Conservation (phyloP, 2,888 invertebrate species). For the Serripes groenlandicus region DNA sequence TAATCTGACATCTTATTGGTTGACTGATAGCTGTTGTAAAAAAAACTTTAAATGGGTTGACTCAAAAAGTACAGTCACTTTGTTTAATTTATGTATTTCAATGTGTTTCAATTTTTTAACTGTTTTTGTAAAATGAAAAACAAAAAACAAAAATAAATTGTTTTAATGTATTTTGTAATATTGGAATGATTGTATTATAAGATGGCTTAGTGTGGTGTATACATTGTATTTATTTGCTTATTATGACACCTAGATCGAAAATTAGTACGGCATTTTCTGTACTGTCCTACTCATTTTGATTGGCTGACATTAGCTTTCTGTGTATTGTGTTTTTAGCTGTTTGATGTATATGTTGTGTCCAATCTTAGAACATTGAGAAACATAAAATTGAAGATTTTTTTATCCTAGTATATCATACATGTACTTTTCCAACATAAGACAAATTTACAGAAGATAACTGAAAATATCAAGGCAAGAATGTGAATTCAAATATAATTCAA, state of each 20-base stretch:
- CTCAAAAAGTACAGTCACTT: background rate
- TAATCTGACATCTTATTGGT: slow-evolving; percentile 22
- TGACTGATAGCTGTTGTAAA: slow-evolving; percentile 1
- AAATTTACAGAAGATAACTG: no score
- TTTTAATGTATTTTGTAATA: background rate
- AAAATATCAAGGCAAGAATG: no score
- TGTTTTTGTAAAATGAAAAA: background rate
- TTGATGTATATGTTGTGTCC: no score
- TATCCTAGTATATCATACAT: no score
- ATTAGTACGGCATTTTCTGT: slow-evolving; percentile 1
- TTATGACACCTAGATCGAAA: slow-evolving; percentile 37
- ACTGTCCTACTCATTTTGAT: slow-evolving; percentile 37
- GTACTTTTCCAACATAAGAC: no score
- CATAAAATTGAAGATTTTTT: no score
- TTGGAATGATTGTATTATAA: background rate
- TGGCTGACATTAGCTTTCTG: slow-evolving; percentile 37
- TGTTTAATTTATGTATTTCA: background rate
- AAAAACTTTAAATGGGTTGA: slow-evolving; percentile 27
- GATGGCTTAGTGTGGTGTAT: background rate
- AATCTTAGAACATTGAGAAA: no score
- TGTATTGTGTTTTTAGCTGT: no score
- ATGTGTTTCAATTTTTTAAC: background rate
- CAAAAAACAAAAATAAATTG: background rate
- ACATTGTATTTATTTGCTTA: slow-evolving; percentile 26
- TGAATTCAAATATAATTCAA: no score